Base-by-base conservation (phyloP, 2,113 vertebrate genomes). In the Cichladusa arquata region DNA sequence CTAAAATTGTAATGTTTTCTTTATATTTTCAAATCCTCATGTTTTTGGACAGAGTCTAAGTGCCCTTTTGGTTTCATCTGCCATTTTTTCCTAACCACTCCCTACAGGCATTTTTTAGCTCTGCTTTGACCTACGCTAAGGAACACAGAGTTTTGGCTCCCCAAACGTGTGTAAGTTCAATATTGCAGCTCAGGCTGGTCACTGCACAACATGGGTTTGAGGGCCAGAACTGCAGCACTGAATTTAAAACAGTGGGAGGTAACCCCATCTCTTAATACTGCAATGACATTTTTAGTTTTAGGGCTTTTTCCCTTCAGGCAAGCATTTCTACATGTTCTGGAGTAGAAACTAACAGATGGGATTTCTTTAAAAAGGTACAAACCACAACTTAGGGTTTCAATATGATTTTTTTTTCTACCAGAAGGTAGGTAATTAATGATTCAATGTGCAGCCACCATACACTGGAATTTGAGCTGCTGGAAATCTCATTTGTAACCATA, bases 401-500 rank as follows among this genome's bases (percentile, higher is more conserved):
- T 81, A 36, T 0, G 3, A 36, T 58, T 58, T 25, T 72, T 88
- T 88, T 90, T 57, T 5, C 54, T 53, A 79, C 58, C 85, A 96
- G 90, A 96, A 97, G 58, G 79, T 80, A 93, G 70, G 77, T 98
- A 97, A 97, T 98, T 97, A 97, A 97, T 95, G 97, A 97, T 97
- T 97, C 97, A 92, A 93, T 72, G 86, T 96, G 87, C 93, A 97
- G 89, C 84, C 81, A 94, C 91, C 91, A 74, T 84, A 95, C 83
- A 83, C 85, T 95, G 87, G 96, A 97, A 95, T 92, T 88, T 93
- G 95, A 94, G 58, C 67, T 25, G 92, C 95, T 97, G 94, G 97
- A 97, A 97, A 93, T 95, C 97, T 98, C 93, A 97, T 97, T 97
- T 98, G 92, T 85, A 97, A 88, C 91, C 73, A 25, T 95, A 97